These are phyloP conservation scores for Alloplasta piceator DNA, from an alignment of 2,888 invertebrate species.

Conservation along the genomic window DNA sequence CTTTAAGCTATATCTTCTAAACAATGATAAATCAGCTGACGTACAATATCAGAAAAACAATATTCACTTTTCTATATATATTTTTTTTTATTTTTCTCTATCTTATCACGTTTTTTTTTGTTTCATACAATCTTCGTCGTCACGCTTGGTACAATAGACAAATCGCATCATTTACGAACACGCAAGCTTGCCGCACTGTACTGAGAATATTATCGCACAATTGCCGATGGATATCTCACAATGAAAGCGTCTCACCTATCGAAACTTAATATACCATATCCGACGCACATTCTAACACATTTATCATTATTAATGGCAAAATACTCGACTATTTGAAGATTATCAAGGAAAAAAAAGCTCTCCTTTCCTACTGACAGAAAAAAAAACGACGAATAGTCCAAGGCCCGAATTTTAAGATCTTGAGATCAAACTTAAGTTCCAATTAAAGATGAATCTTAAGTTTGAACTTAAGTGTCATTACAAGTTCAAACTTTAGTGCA, in stretches of 20 bases:
- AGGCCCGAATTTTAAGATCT: no score
- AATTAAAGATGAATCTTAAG: no score
- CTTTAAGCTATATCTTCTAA: constrained; percentile 39
- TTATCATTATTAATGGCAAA: no score
- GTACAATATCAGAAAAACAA: constrained; percentile 42
- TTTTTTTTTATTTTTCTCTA: not conserved
- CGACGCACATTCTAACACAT: not conserved
- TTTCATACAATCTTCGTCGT: constrained; percentile 36
- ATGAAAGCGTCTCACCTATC: constrained; percentile 31
- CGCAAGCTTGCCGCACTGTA: constrained; percentile 18
- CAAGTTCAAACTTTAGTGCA: no score
- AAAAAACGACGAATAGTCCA: no score
- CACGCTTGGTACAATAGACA: constrained; percentile 7
- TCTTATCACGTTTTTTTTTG: not conserved
- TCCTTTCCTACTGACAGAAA: no score
- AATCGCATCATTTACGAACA: constrained; percentile 12
- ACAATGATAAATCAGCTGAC: constrained; percentile 59
- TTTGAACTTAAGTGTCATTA: no score
- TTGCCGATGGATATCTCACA: constrained; percentile 42
- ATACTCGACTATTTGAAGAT: no score
- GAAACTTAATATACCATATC: not conserved
- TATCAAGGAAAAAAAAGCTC: no score
- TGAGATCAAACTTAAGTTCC: no score
- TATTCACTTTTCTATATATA: no score
- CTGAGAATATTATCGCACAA: constrained; percentile 41